Conservation (phyloP, 92 coral and sea anemone species). For the Phymanthus crucifer region DNA sequence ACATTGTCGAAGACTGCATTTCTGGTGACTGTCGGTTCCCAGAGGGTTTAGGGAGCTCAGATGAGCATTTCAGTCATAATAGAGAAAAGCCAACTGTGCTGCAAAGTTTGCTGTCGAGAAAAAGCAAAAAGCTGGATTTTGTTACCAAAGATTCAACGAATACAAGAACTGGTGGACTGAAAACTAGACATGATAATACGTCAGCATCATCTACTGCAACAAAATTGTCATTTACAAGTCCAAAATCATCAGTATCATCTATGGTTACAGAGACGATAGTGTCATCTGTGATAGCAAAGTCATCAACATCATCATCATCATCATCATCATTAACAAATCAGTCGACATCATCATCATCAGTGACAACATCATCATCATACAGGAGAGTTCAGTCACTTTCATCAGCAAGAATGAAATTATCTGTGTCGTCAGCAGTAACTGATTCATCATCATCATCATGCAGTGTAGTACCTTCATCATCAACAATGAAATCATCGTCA, state of each 20-base stretch:
- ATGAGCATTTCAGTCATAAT: neutral
- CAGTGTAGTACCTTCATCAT: too few species aligned
- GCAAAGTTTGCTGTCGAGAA: constrained; percentile 8
- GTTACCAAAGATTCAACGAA: constrained; percentile 14
- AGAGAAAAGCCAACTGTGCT: neutral
- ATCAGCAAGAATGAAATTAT: neutral
- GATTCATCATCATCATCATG: neutral
- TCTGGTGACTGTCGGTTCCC: neutral
- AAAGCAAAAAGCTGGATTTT: constrained; percentile 22
- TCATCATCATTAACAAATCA: neutral
- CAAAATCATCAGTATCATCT: neutral
- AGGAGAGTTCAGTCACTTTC: neutral
- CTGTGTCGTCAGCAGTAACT: neutral
- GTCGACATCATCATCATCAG: neutral
- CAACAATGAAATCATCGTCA: too few species aligned
- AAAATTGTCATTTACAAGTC: neutral
- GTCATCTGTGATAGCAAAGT: neutral
- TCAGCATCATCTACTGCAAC: neutral
- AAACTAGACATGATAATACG: neutral
- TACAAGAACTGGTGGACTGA: neutral
- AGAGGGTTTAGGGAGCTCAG: neutral
- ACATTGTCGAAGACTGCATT: neutral
- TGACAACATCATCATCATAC: neutral
- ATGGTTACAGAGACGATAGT: neutral
- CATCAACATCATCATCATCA: neutral